These are phyloP conservation scores for Denticeps clupeoides DNA, from an alignment of 2,797 vertebrate species.

Conservation along the genomic window DNA sequence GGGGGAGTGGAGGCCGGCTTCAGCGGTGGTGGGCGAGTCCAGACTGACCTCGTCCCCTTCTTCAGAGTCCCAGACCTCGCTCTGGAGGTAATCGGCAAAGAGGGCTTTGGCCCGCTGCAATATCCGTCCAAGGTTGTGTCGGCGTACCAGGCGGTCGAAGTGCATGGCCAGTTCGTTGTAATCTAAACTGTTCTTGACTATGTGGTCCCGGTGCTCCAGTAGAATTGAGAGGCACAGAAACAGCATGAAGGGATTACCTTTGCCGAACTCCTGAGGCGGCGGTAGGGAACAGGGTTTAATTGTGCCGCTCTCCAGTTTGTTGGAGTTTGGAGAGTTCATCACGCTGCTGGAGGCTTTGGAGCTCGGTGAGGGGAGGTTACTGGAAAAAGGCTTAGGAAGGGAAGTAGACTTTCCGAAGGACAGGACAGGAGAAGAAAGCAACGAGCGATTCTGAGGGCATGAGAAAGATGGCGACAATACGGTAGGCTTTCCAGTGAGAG, in stretches of 20 bases:
- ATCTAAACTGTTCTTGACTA: slow-evolving; percentile 78
- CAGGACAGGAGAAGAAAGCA: slow-evolving; percentile 48
- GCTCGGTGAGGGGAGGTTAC: slow-evolving; percentile 45
- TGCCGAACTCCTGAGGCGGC: slow-evolving; percentile 83
- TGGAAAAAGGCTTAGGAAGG: slow-evolving; percentile 37
- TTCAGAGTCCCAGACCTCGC: slow-evolving; percentile 85
- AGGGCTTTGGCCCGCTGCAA: slow-evolving; percentile 79
- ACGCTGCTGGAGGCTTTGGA: slow-evolving; percentile 39
- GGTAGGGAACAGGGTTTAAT: slow-evolving; percentile 66
- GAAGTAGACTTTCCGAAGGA: slow-evolving; percentile 50
- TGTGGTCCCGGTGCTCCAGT: slow-evolving; percentile 84
- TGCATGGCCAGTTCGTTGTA: slow-evolving; percentile 96
- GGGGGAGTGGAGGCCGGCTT: slow-evolving; percentile 36
- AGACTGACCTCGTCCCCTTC: slow-evolving; percentile 81
- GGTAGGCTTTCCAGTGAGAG: slow-evolving; percentile 35
- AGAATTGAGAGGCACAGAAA: slow-evolving; percentile 90
- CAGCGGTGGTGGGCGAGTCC: slow-evolving; percentile 53
- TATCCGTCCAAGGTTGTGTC: slow-evolving; percentile 75
- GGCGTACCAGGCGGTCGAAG: slow-evolving; percentile 84
- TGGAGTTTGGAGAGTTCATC: slow-evolving; percentile 33
- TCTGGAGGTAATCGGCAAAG: slow-evolving; percentile 85
- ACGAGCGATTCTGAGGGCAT: slow-evolving; percentile 37
- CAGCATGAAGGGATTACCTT: slow-evolving; percentile 87
- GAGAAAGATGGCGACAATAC: slow-evolving; percentile 41
- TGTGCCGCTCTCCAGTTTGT: slow-evolving; percentile 29